A percentile compares a stretch with the other conserved stretches of the same genome.
phyloP scores from a whole-genome alignment of 2,888 invertebrate genomes.

The Sarcophaga carnaria region DNA sequence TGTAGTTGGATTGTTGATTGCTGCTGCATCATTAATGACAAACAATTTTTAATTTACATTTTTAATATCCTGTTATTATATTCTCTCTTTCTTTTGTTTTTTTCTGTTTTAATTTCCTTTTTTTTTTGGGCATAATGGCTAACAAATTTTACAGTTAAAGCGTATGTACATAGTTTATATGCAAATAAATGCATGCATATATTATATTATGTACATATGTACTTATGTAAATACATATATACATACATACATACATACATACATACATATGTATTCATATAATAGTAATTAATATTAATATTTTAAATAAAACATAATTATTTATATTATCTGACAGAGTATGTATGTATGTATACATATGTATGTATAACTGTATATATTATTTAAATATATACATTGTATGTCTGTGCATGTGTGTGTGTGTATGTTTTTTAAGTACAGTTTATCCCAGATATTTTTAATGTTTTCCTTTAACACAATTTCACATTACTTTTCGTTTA shows the following conservation, averaged over 20 bases:
- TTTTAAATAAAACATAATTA: no score
- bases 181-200: constrained; percentile 22
- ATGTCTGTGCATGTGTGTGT: constrained; percentile 27
- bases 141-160: no score
- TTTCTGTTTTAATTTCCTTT: not conserved
- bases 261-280: no score
- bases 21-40: constrained; percentile 56
- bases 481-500: not conserved
- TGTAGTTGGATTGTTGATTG: not conserved
- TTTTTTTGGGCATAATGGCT: no score
- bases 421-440: constrained; percentile 10
- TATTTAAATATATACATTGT: constrained; percentile 4
- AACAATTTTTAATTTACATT: constrained; percentile 60
- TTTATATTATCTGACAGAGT: no score
- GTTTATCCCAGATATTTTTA: not conserved
- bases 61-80: constrained; percentile 61
- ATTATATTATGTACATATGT: constrained; percentile 36
- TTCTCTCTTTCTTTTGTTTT: not conserved
- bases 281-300: no score
- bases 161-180: not conserved
- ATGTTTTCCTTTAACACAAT: not conserved
- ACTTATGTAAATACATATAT: not conserved
- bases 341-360: not conserved
- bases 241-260: not conserved
- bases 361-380: not conserved